These are phyloP conservation scores for Apocrypta bakeri DNA, from an alignment of 1,140 invertebrate genomes.

Conservation along the genomic window DNA sequence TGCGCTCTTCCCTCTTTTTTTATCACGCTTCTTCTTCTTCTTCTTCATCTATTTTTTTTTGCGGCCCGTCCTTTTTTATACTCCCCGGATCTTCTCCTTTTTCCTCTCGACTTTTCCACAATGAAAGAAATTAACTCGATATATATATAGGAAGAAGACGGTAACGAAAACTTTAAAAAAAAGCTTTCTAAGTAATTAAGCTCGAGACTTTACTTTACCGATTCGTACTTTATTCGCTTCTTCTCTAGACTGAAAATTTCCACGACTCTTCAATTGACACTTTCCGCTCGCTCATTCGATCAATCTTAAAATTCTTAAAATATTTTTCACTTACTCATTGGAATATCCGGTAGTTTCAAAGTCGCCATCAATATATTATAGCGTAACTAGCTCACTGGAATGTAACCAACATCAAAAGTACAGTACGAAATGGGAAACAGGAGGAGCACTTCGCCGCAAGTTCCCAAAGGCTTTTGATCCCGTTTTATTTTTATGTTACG, in stretches of 20 bases:
- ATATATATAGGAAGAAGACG: not conserved
- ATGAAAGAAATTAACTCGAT: conserved; percentile 45
- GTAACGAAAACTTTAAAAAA: conserved; percentile 10
- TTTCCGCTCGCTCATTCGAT: not conserved
- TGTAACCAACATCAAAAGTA: not conserved
- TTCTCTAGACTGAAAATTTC: not conserved
- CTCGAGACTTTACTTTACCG: conserved; percentile 25
- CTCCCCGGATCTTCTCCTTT: not conserved
- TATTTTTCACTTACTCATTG: conserved; percentile 11
- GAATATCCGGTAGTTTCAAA: not conserved
- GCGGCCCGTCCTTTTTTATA: not conserved
- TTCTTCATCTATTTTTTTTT: not conserved
- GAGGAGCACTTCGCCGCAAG: not conserved
- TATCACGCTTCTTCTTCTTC: not conserved
- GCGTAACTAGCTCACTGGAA: too few species aligned
- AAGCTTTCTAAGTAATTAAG: conserved; percentile 41
- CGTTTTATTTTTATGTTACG: not conserved
- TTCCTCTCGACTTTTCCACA: conserved; percentile 35
- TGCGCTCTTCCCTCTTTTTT: not conserved
- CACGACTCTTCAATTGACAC: conserved; percentile 11
- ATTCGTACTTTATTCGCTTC: not conserved
- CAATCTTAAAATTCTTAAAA: not conserved
- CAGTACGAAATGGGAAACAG: not conserved
- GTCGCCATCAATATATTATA: too few species aligned
- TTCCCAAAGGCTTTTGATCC: not conserved